These are phyloP conservation scores for Clinocottus analis DNA, from an alignment of 2,113 vertebrate genomes.

Conservation along the genomic window DNA sequence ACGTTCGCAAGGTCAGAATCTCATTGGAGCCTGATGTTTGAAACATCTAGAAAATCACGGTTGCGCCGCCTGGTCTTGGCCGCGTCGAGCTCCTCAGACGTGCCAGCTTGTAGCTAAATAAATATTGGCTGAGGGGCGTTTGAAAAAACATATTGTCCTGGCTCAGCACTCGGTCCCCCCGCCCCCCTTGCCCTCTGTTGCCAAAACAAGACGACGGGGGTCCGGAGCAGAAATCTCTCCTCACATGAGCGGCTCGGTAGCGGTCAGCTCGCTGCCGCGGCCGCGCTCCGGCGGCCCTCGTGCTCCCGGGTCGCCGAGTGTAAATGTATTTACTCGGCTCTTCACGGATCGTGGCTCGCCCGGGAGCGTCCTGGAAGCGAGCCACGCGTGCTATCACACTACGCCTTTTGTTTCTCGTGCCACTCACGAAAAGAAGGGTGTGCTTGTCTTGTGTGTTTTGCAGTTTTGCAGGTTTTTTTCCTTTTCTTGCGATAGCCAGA, in stretches of 20 bases:
- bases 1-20: conserved; percentile 49
- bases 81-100: conserved; percentile 54
- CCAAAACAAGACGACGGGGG: conserved; percentile 71
- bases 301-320: conserved; percentile 22
- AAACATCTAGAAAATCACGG: conserved; percentile 61
- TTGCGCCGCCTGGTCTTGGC: conserved; percentile 55
- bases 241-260: conserved; percentile 60
- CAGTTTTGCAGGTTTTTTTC: conserved; percentile 53
- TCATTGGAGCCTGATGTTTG: conserved; percentile 65
- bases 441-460: conserved; percentile 57
- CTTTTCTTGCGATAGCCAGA: conserved; percentile 58
- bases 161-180: conserved; percentile 61
- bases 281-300: conserved; percentile 58
- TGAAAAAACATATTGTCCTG: conserved; percentile 83
- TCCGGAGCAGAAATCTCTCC: conserved; percentile 61
- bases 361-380: conserved; percentile 49
- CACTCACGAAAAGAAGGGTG: conserved; percentile 54
- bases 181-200: conserved; percentile 60
- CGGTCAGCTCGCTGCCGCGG: conserved; percentile 59
- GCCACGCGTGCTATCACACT: conserved; percentile 65
- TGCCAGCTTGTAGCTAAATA: conserved; percentile 80
- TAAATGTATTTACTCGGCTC: conserved; percentile 54
- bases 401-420: conserved; percentile 64
- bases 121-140: conserved; percentile 79
- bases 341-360: conserved; percentile 29